phyloP scores from a whole-genome alignment of 2,888 invertebrate genomes.

The Cataglyphis altisquamis region DNA sequence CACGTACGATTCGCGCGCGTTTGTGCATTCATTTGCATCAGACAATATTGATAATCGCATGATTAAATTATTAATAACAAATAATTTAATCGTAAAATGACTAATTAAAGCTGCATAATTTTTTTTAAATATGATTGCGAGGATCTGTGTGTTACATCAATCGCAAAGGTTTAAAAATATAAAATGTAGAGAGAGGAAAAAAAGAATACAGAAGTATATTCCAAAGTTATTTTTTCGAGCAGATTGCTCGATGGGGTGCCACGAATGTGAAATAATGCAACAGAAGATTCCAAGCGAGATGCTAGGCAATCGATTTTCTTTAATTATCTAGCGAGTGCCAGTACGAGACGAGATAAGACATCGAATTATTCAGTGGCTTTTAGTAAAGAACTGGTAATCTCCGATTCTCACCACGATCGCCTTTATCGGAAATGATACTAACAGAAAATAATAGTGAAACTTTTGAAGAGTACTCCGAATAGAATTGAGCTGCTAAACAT shows the following conservation, averaged over 20 bases:
- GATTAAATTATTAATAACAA: neutral
- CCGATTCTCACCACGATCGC: slow-evolving; percentile 57
- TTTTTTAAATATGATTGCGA: neutral
- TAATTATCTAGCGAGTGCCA: slow-evolving; percentile 58
- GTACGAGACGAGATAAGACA: slow-evolving; percentile 23
- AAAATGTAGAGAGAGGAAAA: slow-evolving; percentile 17
- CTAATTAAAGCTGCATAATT: neutral
- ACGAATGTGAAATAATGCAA: slow-evolving; percentile 56
- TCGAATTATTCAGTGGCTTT: slow-evolving; percentile 65
- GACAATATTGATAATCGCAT: neutral
- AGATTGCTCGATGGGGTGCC: slow-evolving; percentile 35
- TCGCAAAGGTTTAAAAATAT: slow-evolving; percentile 17
- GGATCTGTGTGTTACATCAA: neutral
- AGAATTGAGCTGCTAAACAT: slow-evolving; percentile 24
- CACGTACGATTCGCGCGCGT: neutral
- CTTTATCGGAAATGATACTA: slow-evolving; percentile 58
- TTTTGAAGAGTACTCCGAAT: neutral
- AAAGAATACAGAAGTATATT: slow-evolving; percentile 31
- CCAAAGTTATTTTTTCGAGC: slow-evolving; percentile 56
- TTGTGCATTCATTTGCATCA: neutral
- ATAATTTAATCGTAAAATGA: neutral
- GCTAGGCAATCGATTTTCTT: slow-evolving; percentile 61
- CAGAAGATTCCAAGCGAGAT: slow-evolving; percentile 48
- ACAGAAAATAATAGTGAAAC: slow-evolving; percentile 53
- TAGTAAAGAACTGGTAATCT: slow-evolving; percentile 41